A percentile compares a stretch with the other conserved stretches of the same genome.
phyloP scores from a whole-genome alignment of 2,888 invertebrate genomes.

The Homarus gammarus region DNA sequence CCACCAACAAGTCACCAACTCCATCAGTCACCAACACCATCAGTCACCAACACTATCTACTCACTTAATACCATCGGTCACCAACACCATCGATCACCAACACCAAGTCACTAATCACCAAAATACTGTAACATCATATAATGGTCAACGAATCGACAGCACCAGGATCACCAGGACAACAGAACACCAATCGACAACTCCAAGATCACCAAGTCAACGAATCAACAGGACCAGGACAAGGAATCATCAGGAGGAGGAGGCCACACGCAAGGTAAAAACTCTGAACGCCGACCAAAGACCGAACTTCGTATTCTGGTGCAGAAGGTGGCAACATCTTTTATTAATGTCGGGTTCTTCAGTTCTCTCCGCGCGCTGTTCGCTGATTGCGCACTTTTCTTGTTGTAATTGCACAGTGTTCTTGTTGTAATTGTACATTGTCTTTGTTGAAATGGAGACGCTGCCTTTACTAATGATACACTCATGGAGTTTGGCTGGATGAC shows the following conservation, averaged over 20 bases:
- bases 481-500: conserved; percentile 21
- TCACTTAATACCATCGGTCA: no score
- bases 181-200: not conserved
- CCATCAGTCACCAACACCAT: no score
- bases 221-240: not conserved
- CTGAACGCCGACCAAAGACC: not conserved
- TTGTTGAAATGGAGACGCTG: conserved; percentile 51
- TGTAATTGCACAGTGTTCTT: conserved; percentile 55
- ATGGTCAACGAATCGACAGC: not conserved
- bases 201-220: not conserved
- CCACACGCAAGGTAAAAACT: not conserved
- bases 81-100: no score
- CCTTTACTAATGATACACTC: conserved; percentile 38
- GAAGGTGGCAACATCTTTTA: conserved; percentile 50
- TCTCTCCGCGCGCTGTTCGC: conserved; percentile 34
- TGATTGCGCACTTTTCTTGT: conserved; percentile 54
- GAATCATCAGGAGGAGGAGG: not conserved
- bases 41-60: no score
- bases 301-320: conserved; percentile 28
- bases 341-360: conserved; percentile 47
- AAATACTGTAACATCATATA: no score
- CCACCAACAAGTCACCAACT: no score
- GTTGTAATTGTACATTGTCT: conserved; percentile 45
- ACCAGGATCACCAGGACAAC: not conserved
- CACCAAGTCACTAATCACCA: no score